Evolutionary conservation across 2,888 invertebrate species (phyloP).

Genomic region (Glyphotaelius pellucidus): DNA sequence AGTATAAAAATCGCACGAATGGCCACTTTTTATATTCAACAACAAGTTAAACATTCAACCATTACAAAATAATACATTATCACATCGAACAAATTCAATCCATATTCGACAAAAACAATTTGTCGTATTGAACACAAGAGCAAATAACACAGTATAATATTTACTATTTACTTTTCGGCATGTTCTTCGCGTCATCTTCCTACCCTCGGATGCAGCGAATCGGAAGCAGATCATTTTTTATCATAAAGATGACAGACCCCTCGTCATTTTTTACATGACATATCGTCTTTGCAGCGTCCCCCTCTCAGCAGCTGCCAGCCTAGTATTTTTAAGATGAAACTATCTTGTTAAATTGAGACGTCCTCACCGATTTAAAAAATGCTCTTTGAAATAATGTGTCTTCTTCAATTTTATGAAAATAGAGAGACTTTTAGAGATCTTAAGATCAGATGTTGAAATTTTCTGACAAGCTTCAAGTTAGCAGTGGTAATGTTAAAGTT

Average conservation of each 20-base stretch:
- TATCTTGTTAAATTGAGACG: constrained; percentile 13
- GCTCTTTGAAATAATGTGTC: not conserved
- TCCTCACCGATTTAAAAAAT: not conserved
- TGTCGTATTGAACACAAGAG: not conserved
- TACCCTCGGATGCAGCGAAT: constrained; percentile 13
- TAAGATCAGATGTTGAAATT: not conserved
- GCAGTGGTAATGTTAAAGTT: not conserved
- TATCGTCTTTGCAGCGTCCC: constrained; percentile 52
- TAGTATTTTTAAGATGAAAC: constrained; percentile 58
- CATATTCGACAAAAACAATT: not conserved
- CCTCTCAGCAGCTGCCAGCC: constrained; percentile 19
- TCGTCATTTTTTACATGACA: constrained; percentile 62
- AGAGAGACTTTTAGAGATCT: not conserved
- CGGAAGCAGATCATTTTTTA: constrained; percentile 65
- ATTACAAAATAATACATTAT: not conserved
- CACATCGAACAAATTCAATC: not conserved
- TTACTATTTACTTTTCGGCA: not conserved
- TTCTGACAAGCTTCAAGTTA: not conserved
- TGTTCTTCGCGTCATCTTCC: constrained; percentile 22
- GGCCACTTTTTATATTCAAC: not conserved
- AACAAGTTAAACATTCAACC: not conserved
- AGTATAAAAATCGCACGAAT: not conserved
- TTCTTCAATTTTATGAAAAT: not conserved
- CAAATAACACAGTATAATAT: not conserved
- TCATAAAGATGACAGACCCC: constrained; percentile 63